Evolutionary conservation across 1,140 invertebrate genomes (phyloP).

Genomic region (Ceratitis capitata): DNA sequence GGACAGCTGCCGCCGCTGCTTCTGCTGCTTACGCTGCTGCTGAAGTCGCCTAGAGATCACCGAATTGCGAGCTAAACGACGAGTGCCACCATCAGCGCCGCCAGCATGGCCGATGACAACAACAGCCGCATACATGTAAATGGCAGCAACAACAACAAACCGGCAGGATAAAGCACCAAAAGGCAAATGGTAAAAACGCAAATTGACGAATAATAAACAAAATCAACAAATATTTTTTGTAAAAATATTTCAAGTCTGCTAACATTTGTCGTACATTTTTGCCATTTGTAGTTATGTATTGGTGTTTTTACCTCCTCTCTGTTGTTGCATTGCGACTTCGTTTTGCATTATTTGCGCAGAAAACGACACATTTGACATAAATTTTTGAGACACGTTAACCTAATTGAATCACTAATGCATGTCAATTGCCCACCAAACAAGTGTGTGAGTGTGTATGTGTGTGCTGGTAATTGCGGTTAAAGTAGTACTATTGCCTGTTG

Average conservation of each 20-base stretch:
- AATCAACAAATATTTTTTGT: not conserved
- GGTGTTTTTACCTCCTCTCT: not conserved
- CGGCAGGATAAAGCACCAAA: not conserved
- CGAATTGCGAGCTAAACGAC: not conserved
- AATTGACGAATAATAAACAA: not conserved
- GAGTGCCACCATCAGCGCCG: slow-evolving; percentile 16
- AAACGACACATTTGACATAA: slow-evolving; percentile 24
- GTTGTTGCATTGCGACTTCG: not conserved
- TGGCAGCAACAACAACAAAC: not conserved
- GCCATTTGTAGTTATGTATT: too few relatives aligned
- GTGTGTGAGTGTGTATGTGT: not conserved
- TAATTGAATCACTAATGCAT: slow-evolving; percentile 38
- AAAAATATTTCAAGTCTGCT: not conserved
- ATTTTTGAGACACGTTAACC: slow-evolving; percentile 33
- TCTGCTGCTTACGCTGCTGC: not conserved
- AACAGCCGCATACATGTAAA: too few relatives aligned
- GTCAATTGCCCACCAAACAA: not conserved
- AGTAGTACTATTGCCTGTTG: not conserved
- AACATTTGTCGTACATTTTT: not conserved
- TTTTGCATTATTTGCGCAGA: not conserved
- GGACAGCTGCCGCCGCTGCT: not conserved
- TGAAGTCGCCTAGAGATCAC: too few relatives aligned
- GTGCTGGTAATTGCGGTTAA: not conserved
- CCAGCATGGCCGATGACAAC: not conserved
- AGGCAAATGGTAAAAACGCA: not conserved